A percentile compares a stretch with the other conserved stretches of the same genome.
Evolutionary conservation across 92 coral and sea anemone genomes (phyloP).

Genomic region (Bergia sp.): DNA sequence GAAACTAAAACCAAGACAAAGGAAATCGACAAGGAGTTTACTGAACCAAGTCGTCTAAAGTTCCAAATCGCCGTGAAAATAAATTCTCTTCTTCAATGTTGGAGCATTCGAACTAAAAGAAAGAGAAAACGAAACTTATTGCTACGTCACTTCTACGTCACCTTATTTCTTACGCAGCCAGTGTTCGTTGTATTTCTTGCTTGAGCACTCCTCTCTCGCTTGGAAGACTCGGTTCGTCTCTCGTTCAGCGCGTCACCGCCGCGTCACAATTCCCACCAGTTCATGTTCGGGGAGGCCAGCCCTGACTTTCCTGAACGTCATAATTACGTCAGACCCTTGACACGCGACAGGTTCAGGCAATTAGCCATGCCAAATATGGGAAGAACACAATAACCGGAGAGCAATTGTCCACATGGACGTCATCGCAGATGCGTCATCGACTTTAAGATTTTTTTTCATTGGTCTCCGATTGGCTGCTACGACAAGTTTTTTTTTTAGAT

Average conservation of each 20-base stretch:
- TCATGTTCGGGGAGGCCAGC: conserved; percentile 78
- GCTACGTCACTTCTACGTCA: conserved; percentile 99
- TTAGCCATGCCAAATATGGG: conserved; percentile 43
- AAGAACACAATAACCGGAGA: conserved; percentile 14
- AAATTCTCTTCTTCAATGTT: conserved; percentile 45
- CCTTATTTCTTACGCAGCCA: conserved; percentile 99
- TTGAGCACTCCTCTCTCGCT: conserved; percentile 59
- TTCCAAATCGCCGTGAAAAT: conserved; percentile 36
- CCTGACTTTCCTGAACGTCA: conserved; percentile 75
- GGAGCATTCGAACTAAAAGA: conserved; percentile 66
- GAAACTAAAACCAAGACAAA: conserved; percentile 70
- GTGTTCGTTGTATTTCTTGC: conserved; percentile 99
- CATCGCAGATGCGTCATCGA: conserved; percentile 39
- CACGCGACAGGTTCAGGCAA: conserved; percentile 46
- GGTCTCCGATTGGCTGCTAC: conserved; percentile 7
- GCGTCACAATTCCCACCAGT: conserved; percentile 86
- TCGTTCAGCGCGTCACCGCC: conserved; percentile 90
- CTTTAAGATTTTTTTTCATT: not conserved
- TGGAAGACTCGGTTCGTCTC: conserved; percentile 72
- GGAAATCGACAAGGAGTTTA: conserved; percentile 48
- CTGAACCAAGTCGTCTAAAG: conserved; percentile 35
- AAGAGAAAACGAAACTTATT: conserved; percentile 98
- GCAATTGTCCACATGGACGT: conserved; percentile 18
- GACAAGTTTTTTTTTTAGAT: not conserved
- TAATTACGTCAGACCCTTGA: conserved; percentile 87